Conservation (phyloP, 2,113 vertebrate species). For the Leucopsar rothschildi region DNA sequence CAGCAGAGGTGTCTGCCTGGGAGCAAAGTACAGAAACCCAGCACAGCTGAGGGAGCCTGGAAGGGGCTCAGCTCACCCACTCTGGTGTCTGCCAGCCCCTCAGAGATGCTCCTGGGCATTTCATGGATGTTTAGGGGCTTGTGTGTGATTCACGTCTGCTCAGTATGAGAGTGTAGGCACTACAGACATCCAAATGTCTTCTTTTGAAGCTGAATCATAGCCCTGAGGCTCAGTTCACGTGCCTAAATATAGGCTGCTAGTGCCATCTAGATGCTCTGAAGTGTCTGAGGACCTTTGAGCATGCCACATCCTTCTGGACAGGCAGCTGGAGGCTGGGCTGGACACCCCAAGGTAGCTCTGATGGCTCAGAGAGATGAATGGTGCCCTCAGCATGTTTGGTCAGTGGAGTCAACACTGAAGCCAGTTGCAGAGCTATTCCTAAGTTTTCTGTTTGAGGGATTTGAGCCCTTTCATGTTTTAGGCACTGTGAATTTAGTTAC, state of each 20-base stretch:
- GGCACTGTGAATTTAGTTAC: not conserved
- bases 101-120: not conserved
- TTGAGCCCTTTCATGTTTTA: not conserved
- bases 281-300: not conserved
- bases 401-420: not conserved
- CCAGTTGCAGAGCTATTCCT: not conserved
- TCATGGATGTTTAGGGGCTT: not conserved
- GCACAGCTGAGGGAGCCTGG: not conserved
- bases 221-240: not conserved
- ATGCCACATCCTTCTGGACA: not conserved
- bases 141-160: not conserved
- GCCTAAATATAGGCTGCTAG: not conserved
- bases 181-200: not conserved
- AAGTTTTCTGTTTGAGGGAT: not conserved
- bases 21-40: not conserved
- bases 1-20: not conserved
- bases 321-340: not conserved
- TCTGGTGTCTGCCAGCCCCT: not conserved
- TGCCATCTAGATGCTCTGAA: conserved; percentile 18
- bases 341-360: not conserved
- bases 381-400: not conserved
- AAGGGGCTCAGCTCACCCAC: not conserved
- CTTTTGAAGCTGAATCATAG: not conserved
- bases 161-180: not conserved
- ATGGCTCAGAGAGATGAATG: not conserved